phyloP scores from a whole-genome alignment of 2,888 invertebrate genomes.

The Neoascia interrupta region DNA sequence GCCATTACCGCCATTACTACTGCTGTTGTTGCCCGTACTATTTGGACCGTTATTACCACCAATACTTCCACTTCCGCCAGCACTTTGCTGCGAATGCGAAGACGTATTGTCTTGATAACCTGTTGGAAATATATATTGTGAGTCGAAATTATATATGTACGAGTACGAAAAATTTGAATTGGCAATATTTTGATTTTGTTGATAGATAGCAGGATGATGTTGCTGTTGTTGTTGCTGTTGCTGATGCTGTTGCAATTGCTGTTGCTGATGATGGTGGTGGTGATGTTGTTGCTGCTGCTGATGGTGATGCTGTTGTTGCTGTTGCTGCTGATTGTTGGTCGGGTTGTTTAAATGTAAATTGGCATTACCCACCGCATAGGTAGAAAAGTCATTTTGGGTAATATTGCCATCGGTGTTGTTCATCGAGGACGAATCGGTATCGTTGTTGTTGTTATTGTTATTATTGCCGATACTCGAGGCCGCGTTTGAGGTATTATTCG shows the following conservation, averaged over 20 bases:
- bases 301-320: constrained; percentile 67
- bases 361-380: constrained; percentile 77
- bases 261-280: constrained; percentile 74
- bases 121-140: constrained; percentile 81
- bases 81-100: constrained; percentile 79
- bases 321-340: constrained; percentile 53
- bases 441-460: constrained; percentile 59
- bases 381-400: constrained; percentile 77
- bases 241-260: constrained; percentile 74
- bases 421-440: constrained; percentile 68
- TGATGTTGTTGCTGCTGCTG: constrained; percentile 74
- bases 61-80: constrained; percentile 76
- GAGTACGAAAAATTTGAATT: constrained; percentile 79
- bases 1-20: constrained; percentile 68
- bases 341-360: constrained; percentile 74
- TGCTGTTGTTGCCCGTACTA: constrained; percentile 67
- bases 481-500: constrained; percentile 71
- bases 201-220: constrained; percentile 74
- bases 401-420: constrained; percentile 65
- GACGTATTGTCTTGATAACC: constrained; percentile 80
- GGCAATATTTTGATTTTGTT: constrained; percentile 77
- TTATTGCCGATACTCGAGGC: constrained; percentile 52
- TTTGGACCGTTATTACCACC: constrained; percentile 80
- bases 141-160: constrained; percentile 81
- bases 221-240: constrained; percentile 77